phyloP scores from a whole-genome alignment of 2,888 invertebrate species.

The Caenorhabditis wallacei region DNA sequence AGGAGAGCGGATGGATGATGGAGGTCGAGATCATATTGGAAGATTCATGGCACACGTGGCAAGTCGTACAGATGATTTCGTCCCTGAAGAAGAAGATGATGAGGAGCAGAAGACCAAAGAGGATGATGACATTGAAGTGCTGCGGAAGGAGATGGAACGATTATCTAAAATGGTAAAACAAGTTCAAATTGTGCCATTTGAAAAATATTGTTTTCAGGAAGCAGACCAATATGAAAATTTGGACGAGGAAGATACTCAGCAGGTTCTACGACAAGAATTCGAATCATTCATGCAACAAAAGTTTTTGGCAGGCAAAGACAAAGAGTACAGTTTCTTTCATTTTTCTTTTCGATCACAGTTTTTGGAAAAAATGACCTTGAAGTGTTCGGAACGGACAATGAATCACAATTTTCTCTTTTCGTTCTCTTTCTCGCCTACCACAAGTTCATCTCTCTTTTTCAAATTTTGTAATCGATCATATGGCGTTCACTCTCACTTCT shows the following conservation, averaged over 20 bases:
- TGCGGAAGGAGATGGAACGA: constrained; percentile 65
- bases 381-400: background rate
- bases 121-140: constrained; percentile 63
- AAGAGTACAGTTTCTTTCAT: constrained; percentile 32
- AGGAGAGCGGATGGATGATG: constrained; percentile 25
- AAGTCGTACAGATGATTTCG: constrained; percentile 54
- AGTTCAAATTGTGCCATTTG: background rate
- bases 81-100: constrained; percentile 66
- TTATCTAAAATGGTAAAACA: background rate
- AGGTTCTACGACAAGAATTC: constrained; percentile 75
- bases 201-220: constrained; percentile 47
- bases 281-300: constrained; percentile 77
- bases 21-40: constrained; percentile 39
- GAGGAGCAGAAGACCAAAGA: constrained; percentile 27
- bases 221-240: constrained; percentile 63
- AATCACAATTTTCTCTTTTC: background rate
- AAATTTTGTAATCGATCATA: constrained; percentile 23
- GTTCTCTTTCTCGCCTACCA: background rate
- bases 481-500: constrained; percentile 5
- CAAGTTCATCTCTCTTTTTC: background rate
- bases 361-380: background rate
- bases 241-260: constrained; percentile 69
- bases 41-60: constrained; percentile 63
- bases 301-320: constrained; percentile 78
- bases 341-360: background rate